Conservation (phyloP, 2,113 vertebrate species). For the Carassius gibelio region DNA sequence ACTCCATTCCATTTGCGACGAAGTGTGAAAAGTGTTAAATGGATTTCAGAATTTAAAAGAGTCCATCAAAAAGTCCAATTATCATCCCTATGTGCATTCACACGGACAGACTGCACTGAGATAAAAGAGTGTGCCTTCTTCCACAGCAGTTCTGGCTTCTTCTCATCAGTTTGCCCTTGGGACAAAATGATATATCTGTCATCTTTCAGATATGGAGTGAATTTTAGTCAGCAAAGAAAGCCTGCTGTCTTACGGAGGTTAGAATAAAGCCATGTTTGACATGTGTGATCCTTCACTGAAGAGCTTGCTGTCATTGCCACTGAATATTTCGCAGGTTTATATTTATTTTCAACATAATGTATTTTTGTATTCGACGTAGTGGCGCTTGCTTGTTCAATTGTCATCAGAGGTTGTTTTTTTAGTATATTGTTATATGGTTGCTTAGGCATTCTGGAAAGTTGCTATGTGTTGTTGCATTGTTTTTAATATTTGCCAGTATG, state of each 20-base stretch:
- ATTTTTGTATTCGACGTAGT: background rate
- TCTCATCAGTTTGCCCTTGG: slow-evolving; percentile 35
- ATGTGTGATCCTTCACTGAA: background rate
- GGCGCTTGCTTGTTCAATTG: background rate
- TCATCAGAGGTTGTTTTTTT: background rate
- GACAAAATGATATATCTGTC: slow-evolving; percentile 24
- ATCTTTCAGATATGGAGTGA: slow-evolving; percentile 17
- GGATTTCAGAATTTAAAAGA: slow-evolving; percentile 40
- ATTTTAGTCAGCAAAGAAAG: slow-evolving; percentile 27
- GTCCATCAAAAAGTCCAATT: slow-evolving; percentile 32
- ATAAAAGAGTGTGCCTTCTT: slow-evolving; percentile 26
- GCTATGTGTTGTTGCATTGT: background rate
- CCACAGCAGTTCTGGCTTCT: slow-evolving; percentile 33
- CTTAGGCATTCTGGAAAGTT: background rate
- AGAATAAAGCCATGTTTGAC: background rate
- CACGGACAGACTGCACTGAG: slow-evolving; percentile 18
- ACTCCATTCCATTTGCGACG: slow-evolving; percentile 1
- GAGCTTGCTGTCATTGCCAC: background rate
- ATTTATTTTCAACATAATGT: background rate
- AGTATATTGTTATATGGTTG: background rate
- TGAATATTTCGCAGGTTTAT: background rate
- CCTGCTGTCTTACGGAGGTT: background rate
- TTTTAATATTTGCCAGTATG: background rate
- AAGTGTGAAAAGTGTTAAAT: slow-evolving; percentile 31
- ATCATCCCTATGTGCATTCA: slow-evolving; percentile 28